Evolutionary conservation across 1,140 invertebrate genomes (phyloP).

Genomic region (Harpegnathos saltator): DNA sequence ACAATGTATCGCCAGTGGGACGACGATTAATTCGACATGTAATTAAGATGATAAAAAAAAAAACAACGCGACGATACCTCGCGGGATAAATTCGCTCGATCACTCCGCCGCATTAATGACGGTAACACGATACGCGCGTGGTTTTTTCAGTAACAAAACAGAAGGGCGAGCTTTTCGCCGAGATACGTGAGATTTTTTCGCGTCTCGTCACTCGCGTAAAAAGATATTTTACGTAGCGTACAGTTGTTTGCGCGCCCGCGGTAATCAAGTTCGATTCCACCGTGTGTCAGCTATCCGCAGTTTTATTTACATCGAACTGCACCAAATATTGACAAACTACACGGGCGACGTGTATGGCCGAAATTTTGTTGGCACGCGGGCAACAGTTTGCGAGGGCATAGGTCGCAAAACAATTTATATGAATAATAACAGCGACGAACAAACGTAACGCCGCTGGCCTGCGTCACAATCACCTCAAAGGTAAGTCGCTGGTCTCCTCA

Average conservation of each 20-base stretch:
- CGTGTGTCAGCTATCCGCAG: constrained; percentile 37
- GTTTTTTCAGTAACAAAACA: not conserved
- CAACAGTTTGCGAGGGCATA: constrained; percentile 21
- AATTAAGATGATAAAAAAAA: constrained; percentile 20
- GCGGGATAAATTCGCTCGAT: not conserved
- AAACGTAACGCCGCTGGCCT: not conserved
- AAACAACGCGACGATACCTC: not conserved
- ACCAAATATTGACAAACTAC: constrained; percentile 47
- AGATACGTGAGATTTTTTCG: not conserved
- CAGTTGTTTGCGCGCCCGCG: not conserved
- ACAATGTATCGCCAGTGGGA: no score
- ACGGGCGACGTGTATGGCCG: constrained; percentile 7
- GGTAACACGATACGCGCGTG: not conserved
- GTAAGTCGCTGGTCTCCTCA: constrained; percentile 13
- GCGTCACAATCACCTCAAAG: constrained; percentile 50
- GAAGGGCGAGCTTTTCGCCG: not conserved
- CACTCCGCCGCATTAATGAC: no score
- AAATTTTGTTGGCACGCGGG: constrained; percentile 37
- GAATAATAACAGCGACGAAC: constrained; percentile 42
- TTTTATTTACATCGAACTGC: constrained; percentile 43
- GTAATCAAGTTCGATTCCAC: constrained; percentile 48
- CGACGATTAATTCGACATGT: not conserved
- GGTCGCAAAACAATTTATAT: constrained; percentile 52
- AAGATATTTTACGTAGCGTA: constrained; percentile 20
- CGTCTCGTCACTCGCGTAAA: constrained; percentile 10